These are phyloP conservation scores for Zenarchopterus dispar DNA, from an alignment of 2,797 vertebrate species.

Conservation along the genomic window DNA sequence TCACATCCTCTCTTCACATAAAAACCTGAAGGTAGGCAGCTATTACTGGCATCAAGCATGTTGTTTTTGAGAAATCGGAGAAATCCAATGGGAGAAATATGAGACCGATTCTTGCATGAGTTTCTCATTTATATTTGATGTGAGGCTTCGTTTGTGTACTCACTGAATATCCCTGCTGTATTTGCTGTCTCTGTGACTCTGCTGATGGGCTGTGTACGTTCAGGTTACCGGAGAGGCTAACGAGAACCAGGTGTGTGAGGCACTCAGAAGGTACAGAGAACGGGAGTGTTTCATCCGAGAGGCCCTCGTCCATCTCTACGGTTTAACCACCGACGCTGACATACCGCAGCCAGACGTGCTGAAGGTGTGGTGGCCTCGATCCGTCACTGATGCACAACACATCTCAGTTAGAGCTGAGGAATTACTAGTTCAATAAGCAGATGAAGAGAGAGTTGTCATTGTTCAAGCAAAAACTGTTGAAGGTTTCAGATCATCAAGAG, in stretches of 20 bases:
- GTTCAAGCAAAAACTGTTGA: too few relatives aligned
- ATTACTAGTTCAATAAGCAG: too few relatives aligned
- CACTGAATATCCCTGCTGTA: constrained; percentile 33
- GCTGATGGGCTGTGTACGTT: constrained; percentile 55
- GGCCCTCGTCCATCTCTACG: constrained; percentile 92
- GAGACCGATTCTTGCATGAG: constrained; percentile 19
- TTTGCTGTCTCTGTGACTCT: constrained; percentile 45
- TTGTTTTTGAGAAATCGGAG: constrained; percentile 5
- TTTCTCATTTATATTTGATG: constrained; percentile 50
- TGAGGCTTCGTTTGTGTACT: constrained; percentile 30
- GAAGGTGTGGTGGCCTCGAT: constrained; percentile 79
- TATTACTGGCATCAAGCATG: background rate
- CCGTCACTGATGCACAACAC: background rate
- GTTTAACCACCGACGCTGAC: constrained; percentile 86
- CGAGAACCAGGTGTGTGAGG: constrained; percentile 92
- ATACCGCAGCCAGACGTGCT: constrained; percentile 91
- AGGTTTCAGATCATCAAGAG: too few relatives aligned
- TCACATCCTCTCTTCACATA: constrained; percentile 85
- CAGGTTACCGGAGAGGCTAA: constrained; percentile 95
- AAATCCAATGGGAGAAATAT: constrained; percentile 2
- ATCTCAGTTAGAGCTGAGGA: background rate
- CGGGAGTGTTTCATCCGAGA: constrained; percentile 91
- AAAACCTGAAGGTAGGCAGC: constrained; percentile 87
- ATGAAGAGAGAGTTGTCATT: too few relatives aligned
- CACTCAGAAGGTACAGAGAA: constrained; percentile 91